Evolutionary conservation across 2,113 vertebrate genomes (phyloP), one percentile per base, ranked within the genome.

Genomic region (Catharus bicknelli): DNA sequence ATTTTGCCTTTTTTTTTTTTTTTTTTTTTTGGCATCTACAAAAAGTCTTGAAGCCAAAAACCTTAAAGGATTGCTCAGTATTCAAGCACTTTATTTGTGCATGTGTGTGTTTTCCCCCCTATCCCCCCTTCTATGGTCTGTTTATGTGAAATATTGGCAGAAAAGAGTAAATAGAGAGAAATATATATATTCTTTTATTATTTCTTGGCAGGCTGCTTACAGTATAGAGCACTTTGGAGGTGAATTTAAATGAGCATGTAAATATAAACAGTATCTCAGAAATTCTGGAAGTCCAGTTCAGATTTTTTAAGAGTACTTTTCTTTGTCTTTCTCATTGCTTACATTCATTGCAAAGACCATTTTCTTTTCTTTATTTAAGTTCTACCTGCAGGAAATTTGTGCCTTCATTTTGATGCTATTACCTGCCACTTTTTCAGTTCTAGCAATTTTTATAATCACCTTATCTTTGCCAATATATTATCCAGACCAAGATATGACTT

Each of bases 151-250:
- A 94, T 70, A 83, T 74, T 96, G 96, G 77, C 91, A 90, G 47
- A 90, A 93, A 67, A 84, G 51, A 51, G 77, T 77, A 92, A 93
- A 94, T 95, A 94, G 51, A 82, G 77, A 93, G 45, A 91, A 85
- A 36, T 22, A 85, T 66, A 86, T 78, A 86, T 80, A 77, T 91
- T 53, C 61, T 97, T 96, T 90, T 90, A 91, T 96, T 96, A 94
- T 81, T 96, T 95, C 88, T 97, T 97, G 91, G 83, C 94, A 96
- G 82, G 57, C 85, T 95, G 83, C 69, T 87, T 95, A 68, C n/a
- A 61, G 47, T 88, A 90, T 9, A 51, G 73, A 93, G 86, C 48
- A 36, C 40, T 95, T 95, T 16, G 11, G 89, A 88, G 83, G 86
- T 96, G 78, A 83, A 87, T 94, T 96, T 95, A 95, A 79, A 96